A percentile compares a stretch with the other conserved stretches of the same genome.
phyloP scores from a whole-genome alignment of 2,888 invertebrate species.

The Philhelius pedissequus region DNA sequence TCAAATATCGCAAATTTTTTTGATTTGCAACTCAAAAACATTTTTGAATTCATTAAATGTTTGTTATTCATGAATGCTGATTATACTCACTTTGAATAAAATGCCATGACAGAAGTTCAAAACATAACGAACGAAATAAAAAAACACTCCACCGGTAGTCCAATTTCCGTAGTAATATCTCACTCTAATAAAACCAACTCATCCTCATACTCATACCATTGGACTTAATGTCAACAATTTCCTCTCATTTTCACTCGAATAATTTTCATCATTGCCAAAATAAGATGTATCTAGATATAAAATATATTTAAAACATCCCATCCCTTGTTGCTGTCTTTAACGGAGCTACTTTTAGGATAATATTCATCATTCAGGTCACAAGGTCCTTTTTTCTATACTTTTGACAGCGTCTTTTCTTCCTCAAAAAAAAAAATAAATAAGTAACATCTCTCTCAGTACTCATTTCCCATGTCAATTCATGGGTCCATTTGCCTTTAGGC shows the following conservation, averaged over 20 bases:
- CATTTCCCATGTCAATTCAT: conserved; percentile 27
- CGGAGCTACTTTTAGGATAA: not conserved
- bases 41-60: not conserved
- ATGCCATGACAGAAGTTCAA: not conserved
- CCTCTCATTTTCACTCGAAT: conserved; percentile 26
- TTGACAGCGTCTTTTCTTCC: not conserved
- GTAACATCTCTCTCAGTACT: not conserved
- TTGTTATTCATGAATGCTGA: not conserved
- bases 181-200: not conserved
- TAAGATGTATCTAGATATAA: not conserved
- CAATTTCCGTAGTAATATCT: conserved; percentile 16
- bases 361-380: conserved; percentile 18
- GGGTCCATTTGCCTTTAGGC: conserved; percentile 15
- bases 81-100: not conserved
- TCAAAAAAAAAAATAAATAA: not conserved
- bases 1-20: not conserved
- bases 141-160: not conserved
- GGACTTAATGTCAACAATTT: conserved; percentile 24
- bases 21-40: not conserved
- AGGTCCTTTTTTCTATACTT: conserved; percentile 13
- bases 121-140: not conserved
- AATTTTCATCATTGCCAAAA: conserved; percentile 13
- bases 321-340: conserved; percentile 1
- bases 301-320: not conserved
- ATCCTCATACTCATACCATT: conserved; percentile 5